A percentile compares a stretch with the other conserved stretches of the same genome.
phyloP scores from a whole-genome alignment of 2,888 invertebrate species.

The Nymphalis c-album region DNA sequence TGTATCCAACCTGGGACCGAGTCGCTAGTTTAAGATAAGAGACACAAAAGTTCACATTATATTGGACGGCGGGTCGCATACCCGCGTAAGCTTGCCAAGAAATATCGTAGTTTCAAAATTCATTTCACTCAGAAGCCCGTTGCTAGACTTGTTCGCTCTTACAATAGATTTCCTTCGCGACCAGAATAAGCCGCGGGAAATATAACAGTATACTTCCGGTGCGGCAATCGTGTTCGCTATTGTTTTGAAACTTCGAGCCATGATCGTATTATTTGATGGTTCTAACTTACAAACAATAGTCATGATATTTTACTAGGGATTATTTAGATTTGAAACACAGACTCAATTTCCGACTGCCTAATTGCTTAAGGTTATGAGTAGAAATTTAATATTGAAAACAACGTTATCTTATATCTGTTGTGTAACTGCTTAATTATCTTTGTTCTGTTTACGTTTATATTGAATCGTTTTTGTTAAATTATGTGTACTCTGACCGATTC shows the following conservation, averaged over 20 bases:
- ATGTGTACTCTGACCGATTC: no score
- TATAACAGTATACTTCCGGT: conserved; percentile 2
- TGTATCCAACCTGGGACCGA: no score
- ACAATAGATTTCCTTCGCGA: conserved; percentile 13
- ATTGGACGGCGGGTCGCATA: conserved; percentile 1
- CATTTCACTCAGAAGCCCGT: conserved; percentile 5
- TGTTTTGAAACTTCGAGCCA: not conserved
- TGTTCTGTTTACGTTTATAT: no score
- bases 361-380: not conserved
- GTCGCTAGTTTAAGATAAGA: not conserved
- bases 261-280: conserved; percentile 7
- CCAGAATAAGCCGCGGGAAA: conserved; percentile 8
- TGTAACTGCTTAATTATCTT: no score
- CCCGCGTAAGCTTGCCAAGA: conserved; percentile 2
- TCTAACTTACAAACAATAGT: not conserved
- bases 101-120: conserved; percentile 4
- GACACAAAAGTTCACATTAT: not conserved
- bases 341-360: not conserved
- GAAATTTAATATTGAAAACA: no score
- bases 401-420: no score
- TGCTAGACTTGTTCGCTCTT: conserved; percentile 6
- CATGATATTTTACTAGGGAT: not conserved
- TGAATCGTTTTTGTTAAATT: no score
- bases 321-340: not conserved
- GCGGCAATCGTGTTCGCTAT: conserved; percentile 5